Evolutionary conservation across 2,797 vertebrate genomes (phyloP), one percentile per base, ranked within the genome.

Genomic region (Sardinella longiceps): DNA sequence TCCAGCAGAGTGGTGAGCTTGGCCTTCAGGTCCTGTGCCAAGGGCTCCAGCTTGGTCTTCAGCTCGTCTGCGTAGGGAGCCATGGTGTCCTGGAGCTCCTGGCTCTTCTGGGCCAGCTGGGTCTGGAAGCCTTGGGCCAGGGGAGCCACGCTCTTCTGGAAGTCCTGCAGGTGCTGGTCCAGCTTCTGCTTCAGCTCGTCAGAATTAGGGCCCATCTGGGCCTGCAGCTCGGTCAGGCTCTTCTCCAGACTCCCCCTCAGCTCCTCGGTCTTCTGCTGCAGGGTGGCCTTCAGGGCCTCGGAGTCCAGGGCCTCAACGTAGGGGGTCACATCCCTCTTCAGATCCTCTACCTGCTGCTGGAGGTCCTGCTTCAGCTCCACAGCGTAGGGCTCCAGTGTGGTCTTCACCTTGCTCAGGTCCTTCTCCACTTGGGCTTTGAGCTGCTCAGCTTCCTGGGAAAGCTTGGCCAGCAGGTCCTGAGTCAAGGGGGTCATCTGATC

Each of bases 161-260:
- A 92, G 20, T 92, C 90, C 37, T 93, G 86, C 60, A 95, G n/a
- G 33, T 89, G 89, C 58, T 91, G 86, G 15, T 93, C 89, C 80
- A 95, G 56, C 87, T 92, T 94, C 82, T 91, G 51, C 82, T 87
- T 93, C 5, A 94, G 83, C 43, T 94, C 92, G 2, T 93, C 90
- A 0, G 90, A 83, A 81, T 92, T 92, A 74, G 93, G 93, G 0
- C 89, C 88, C 87, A 94, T 88, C 85, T 90, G 88, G 48, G 86
- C 43, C 85, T 91, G 91, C 84, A 94, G 84, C 81, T 81, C n/a
- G 5, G 63, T 81, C 84, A 94, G 20, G n/a, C 86, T 89, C 70
- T 53, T 7, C 0, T 92, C 88, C 86, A 95, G 51, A 81, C 89
- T 90, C 2, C 0, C 86, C 85, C 87, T 90, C 85, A 95, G 84